phyloP scores from a whole-genome alignment of 2,113 vertebrate species.

The Danio rerio region DNA sequence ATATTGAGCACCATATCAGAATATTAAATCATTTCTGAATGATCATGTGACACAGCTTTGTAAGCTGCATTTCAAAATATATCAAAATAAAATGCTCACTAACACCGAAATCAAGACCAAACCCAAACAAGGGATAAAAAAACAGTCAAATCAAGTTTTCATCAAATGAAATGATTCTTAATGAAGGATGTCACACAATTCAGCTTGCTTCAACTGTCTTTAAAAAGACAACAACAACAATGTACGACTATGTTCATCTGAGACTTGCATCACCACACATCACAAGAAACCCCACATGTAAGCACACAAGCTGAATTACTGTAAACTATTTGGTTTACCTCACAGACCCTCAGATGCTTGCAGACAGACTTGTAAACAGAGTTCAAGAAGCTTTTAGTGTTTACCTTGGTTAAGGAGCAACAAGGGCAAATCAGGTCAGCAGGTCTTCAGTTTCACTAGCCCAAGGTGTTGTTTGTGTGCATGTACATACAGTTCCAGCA shows the following conservation, averaged over 20 bases:
- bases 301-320: not conserved
- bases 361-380: constrained; percentile 1
- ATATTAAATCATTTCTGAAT: not conserved
- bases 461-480: not conserved
- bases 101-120: too few relatives aligned
- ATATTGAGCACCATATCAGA: not conserved
- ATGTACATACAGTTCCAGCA: not conserved
- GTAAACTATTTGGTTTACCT: constrained; percentile 29
- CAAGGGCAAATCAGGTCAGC: constrained; percentile 63
- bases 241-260: not conserved
- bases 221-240: too few relatives aligned
- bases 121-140: too few relatives aligned
- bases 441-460: constrained; percentile 32
- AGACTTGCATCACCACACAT: constrained; percentile 53
- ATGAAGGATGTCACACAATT: too few relatives aligned
- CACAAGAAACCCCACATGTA: not conserved
- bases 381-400: constrained; percentile 53
- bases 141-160: too few relatives aligned
- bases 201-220: too few relatives aligned
- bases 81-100: too few relatives aligned
- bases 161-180: too few relatives aligned
- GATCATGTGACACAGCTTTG: too few relatives aligned
- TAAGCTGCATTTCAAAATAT: too few relatives aligned
- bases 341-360: constrained; percentile 36
- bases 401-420: constrained; percentile 68